These are phyloP conservation scores for Callyntrura sp. DNA, from an alignment of 2,888 invertebrate genomes.

Conservation along the genomic window DNA sequence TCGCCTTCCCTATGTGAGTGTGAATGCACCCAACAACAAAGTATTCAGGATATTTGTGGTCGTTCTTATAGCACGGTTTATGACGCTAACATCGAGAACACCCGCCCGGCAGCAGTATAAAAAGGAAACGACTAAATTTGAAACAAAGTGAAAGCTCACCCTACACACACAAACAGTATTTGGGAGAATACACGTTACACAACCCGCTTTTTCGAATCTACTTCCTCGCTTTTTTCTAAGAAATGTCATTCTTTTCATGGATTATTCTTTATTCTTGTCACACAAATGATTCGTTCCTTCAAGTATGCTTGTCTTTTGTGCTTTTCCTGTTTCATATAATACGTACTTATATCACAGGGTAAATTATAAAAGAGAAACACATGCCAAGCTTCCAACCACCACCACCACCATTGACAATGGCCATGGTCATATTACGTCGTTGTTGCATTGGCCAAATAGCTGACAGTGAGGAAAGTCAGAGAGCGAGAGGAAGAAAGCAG, in stretches of 20 bases:
- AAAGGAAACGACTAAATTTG: conserved; percentile 23
- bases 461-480: neutral
- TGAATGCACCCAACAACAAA: conserved; percentile 10
- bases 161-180: neutral
- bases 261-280: conserved; percentile 64
- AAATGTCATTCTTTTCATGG: conserved; percentile 38
- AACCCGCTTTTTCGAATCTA: too few relatives aligned
- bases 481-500: neutral
- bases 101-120: neutral
- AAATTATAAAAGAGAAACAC: conserved; percentile 20
- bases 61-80: conserved; percentile 1
- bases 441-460: neutral
- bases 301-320: conserved; percentile 27
- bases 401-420: conserved; percentile 2
- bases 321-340: neutral
- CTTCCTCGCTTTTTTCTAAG: neutral
- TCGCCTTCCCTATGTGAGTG: neutral
- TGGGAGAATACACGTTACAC: neutral
- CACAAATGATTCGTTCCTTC: conserved; percentile 68
- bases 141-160: conserved; percentile 22
- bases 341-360: neutral
- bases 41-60: conserved; percentile 44
- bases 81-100: neutral
- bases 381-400: conserved; percentile 3
- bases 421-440: neutral